Percentiles rank a stretch among this genome's conserved stretches.
Evolutionary conservation across 2,888 invertebrate genomes (phyloP).

Genomic region (Hetaerina titia): DNA sequence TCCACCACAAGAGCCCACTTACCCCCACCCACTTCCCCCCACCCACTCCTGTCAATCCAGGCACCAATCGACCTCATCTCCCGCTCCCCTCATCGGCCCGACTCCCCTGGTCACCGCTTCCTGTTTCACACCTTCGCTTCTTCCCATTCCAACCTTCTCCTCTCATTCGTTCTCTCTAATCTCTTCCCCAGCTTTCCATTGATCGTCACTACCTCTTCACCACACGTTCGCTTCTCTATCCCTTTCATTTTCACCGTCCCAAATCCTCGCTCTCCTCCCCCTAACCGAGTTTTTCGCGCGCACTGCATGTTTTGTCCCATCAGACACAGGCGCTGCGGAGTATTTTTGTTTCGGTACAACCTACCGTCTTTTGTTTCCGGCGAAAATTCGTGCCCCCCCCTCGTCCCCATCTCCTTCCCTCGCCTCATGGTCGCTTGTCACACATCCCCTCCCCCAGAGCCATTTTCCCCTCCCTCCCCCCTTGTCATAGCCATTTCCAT

Average conservation of each 20-base stretch:
- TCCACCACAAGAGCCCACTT: too few relatives aligned
- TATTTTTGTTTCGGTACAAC: not conserved
- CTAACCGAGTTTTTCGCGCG: not conserved
- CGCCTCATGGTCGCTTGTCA: too few relatives aligned
- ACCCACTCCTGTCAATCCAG: not conserved
- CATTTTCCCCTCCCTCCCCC: not conserved
- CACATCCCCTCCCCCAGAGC: not conserved
- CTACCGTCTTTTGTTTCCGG: slow-evolving; percentile 33
- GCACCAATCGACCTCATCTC: not conserved
- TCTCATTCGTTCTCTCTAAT: not conserved
- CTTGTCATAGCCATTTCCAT: too few relatives aligned
- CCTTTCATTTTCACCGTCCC: not conserved
- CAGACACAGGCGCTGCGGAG: not conserved
- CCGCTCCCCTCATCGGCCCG: not conserved
- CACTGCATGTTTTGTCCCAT: not conserved
- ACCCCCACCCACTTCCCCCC: not conserved
- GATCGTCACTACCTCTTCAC: not conserved
- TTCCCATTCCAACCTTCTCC: not conserved
- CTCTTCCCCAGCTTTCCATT: not conserved
- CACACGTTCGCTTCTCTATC: not conserved
- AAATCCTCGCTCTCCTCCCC: not conserved
- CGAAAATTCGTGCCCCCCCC: slow-evolving; percentile 27
- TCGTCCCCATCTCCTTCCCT: not conserved
- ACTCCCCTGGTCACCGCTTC: not conserved
- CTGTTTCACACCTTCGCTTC: not conserved